A percentile compares a stretch with the other conserved stretches of the same genome.
phyloP scores from a whole-genome alignment of 2,888 invertebrate genomes.

The Acholoe squamosa region DNA sequence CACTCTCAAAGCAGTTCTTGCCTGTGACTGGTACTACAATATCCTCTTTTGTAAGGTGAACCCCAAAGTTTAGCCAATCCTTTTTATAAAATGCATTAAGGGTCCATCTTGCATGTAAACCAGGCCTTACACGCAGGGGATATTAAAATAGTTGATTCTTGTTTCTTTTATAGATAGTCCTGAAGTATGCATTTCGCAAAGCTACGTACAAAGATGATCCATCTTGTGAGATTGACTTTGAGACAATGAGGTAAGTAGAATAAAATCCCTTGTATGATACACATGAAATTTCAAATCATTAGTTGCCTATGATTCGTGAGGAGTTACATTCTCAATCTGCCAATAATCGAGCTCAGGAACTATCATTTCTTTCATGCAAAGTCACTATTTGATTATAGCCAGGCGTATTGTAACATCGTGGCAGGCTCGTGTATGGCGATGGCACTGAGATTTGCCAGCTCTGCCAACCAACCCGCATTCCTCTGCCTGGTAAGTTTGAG shows the following conservation, averaged over 20 bases:
- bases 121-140: neutral
- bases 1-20: too few relatives aligned
- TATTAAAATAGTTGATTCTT: neutral
- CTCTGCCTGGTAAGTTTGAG: slow-evolving; percentile 67
- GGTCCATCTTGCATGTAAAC: too few relatives aligned
- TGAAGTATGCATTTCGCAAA: slow-evolving; percentile 90
- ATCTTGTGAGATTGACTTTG: slow-evolving; percentile 89
- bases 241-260: slow-evolving; percentile 92
- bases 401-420: slow-evolving; percentile 97
- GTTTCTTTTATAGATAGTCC: slow-evolving; percentile 83
- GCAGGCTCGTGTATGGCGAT: slow-evolving; percentile 97
- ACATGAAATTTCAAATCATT: too few relatives aligned
- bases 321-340: too few relatives aligned
- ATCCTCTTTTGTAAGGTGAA: too few relatives aligned
- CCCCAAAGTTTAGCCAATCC: too few relatives aligned
- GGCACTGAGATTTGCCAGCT: slow-evolving; percentile 96
- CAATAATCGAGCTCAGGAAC: too few relatives aligned
- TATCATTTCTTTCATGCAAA: too few relatives aligned
- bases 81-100: too few relatives aligned
- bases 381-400: slow-evolving; percentile 81
- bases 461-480: slow-evolving; percentile 90
- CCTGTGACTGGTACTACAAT: too few relatives aligned
- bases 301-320: neutral
- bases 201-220: slow-evolving; percentile 73
- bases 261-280: too few relatives aligned